phyloP scores from a whole-genome alignment of 2,113 vertebrate genomes.

The Delphinapterus leucas region DNA sequence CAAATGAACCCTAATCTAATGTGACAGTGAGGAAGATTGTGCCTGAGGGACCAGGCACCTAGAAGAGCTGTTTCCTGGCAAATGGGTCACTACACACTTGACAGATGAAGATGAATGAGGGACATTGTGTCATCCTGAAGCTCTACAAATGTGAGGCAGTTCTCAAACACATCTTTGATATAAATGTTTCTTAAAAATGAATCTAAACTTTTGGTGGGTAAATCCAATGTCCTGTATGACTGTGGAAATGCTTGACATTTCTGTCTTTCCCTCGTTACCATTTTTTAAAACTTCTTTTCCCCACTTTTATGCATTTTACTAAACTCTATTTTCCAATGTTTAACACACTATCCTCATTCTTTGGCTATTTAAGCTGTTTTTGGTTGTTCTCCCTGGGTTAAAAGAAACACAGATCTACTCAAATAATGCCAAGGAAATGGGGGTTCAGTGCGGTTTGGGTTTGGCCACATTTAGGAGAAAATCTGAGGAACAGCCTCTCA shows the following conservation, averaged over 20 bases:
- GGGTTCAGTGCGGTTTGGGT: background rate
- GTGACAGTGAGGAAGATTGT: rapidly evolving
- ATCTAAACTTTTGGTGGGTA: background rate
- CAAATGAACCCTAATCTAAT: rapidly evolving
- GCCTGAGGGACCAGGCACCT: rapidly evolving
- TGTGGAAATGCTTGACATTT: background rate
- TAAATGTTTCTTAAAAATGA: background rate
- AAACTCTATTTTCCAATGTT: background rate
- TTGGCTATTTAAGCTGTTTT: background rate
- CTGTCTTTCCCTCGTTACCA: background rate
- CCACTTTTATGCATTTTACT: background rate
- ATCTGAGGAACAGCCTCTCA: background rate
- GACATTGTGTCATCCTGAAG: no score
- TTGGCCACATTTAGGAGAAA: background rate
- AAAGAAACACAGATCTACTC: background rate
- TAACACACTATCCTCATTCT: background rate
- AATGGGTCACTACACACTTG: rapidly evolving
- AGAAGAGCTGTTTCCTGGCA: rapidly evolving
- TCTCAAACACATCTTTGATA: background rate
- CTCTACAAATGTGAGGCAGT: no score
- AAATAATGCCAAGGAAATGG: background rate
- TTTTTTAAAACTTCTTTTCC: background rate
- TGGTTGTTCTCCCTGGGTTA: background rate
- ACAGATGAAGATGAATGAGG: background rate
- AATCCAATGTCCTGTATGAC: background rate